Evolutionary conservation across 1,140 invertebrate genomes (phyloP), one percentile per base, ranked within the genome.

Genomic region (Drosophila baimaii): DNA sequence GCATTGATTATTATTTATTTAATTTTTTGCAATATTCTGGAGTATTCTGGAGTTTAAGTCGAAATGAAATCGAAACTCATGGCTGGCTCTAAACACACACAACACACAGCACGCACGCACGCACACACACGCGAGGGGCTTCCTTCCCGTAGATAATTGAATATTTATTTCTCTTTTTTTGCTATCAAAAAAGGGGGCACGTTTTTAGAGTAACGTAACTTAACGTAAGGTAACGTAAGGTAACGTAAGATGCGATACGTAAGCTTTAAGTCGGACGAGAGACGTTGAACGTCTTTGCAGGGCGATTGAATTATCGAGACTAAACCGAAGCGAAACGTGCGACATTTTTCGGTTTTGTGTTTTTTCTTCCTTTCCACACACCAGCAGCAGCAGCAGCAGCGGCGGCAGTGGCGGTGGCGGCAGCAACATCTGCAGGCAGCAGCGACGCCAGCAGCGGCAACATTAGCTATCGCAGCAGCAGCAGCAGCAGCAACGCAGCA

Each of bases 251-350:
- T 25, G 27, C 31, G 33, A 25, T n/a, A 68, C 31, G 59, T 68
- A 49, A 64, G 64, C 33, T 39, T 13, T 23, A 57, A 37, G 7
- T 62, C 59, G 54, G 65, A 15, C 35, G 35, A n/a, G 44, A 49
- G 58, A 79, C 79, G 72, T 83, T 88, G 63, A 69, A 86, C 83
- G 83, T 86, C 82, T 86, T 86, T 65, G 82, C 82, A 86, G 78
- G 82, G 82, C 83, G 83, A 86, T 89, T 88, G 83, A 86, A 89
- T 88, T 88, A 83, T 83, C 83, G 84, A 88, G 82, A 86, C 83
- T 86, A 85, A 76, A 86, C 83, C 82, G 76, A 83, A 88, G 78
- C 82, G 79, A 88, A 88, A 89, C 84, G 84, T 88, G 83, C 83
- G 84, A 88, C 83, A 88, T 88, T 83, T 86, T 85, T 86, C 79